phyloP scores from a whole-genome alignment of 2,113 vertebrate genomes.

The Orthonyx spaldingii region DNA sequence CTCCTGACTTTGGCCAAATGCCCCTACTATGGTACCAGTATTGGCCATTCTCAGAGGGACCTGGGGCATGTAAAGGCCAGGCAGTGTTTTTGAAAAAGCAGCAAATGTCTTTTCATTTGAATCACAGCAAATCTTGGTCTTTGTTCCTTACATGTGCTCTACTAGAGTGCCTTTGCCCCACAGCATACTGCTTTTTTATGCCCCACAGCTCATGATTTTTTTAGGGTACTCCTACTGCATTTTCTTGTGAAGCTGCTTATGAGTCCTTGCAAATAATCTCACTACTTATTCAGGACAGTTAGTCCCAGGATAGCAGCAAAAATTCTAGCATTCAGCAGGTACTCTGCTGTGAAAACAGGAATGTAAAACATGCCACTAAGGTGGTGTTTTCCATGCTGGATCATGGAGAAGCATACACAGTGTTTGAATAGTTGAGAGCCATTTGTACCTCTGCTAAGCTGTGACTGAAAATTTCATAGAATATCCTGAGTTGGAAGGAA shows the following conservation, averaged over 20 bases:
- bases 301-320: background rate
- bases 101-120: background rate
- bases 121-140: background rate
- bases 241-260: background rate
- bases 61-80: background rate
- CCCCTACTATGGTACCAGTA: background rate
- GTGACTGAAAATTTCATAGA: background rate
- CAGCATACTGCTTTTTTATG: accelerated
- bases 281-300: background rate
- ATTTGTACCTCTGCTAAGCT: background rate
- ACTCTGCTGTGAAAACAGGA: background rate
- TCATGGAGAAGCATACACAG: background rate
- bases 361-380: background rate
- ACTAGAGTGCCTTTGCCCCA: background rate
- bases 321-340: background rate
- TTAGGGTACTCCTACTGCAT: background rate
- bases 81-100: background rate
- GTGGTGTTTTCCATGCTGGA: background rate
- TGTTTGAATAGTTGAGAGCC: background rate
- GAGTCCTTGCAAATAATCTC: background rate
- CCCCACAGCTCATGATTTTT: background rate
- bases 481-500: background rate
- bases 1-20: background rate
- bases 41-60: background rate
- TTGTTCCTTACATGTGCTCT: background rate